Evolutionary conservation across 2,888 invertebrate species (phyloP).

Genomic region (Ophion costatus): DNA sequence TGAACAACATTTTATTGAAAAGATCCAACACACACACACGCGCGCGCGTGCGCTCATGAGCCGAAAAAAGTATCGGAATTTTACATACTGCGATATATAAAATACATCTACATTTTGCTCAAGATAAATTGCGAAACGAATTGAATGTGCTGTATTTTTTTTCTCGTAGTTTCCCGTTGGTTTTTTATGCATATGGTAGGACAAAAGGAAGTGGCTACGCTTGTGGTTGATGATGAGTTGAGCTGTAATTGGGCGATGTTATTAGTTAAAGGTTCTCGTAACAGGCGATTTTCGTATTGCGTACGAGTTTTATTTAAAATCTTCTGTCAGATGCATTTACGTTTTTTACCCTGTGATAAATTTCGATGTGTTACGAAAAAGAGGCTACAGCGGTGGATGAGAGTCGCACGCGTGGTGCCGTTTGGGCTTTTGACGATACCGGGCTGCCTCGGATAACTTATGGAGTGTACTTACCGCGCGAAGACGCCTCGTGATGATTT

Average conservation of each 20-base stretch:
- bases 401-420: no score
- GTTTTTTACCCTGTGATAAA: no score
- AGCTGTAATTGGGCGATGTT: slow-evolving; percentile 5
- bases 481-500: no score
- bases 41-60: background rate
- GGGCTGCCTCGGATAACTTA: no score
- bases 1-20: slow-evolving; percentile 46
- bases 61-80: slow-evolving; percentile 42
- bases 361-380: no score
- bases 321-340: no score
- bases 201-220: slow-evolving; percentile 8
- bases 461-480: no score
- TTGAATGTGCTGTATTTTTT: slow-evolving; percentile 45
- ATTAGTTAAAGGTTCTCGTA: background rate
- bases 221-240: slow-evolving; percentile 26
- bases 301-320: no score
- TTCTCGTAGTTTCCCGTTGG: slow-evolving; percentile 25
- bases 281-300: no score
- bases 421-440: no score
- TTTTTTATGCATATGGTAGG: background rate
- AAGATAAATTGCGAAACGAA: slow-evolving; percentile 59
- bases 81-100: slow-evolving; percentile 57
- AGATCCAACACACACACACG: slow-evolving; percentile 46
- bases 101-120: slow-evolving; percentile 54
- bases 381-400: no score